A percentile compares a stretch with the other conserved stretches of the same genome.
Conservation (phyloP, 2,113 vertebrate genomes). For the Steatornis caripensis region DNA sequence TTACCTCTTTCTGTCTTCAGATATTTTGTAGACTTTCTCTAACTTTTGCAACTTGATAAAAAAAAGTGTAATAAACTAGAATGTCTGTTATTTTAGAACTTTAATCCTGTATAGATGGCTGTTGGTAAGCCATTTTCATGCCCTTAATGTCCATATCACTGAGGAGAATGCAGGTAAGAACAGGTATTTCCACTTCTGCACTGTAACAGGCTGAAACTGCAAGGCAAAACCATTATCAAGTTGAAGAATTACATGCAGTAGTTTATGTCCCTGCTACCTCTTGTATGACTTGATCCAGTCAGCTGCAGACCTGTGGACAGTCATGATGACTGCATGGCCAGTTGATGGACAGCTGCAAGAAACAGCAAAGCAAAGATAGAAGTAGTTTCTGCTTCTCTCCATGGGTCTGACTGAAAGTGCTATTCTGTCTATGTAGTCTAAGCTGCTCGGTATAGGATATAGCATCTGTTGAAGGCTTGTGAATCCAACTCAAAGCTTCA, state of each 20-base stretch:
- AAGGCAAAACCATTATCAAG: constrained; percentile 18
- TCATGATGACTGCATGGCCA: not conserved
- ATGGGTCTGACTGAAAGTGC: not conserved
- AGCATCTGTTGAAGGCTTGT: not conserved
- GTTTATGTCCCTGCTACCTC: not conserved
- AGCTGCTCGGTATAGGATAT: not conserved
- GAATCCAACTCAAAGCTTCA: not conserved
- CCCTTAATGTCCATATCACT: not conserved
- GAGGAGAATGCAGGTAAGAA: not conserved
- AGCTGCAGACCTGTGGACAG: not conserved
- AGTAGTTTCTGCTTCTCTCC: not conserved
- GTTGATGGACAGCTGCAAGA: constrained; percentile 41
- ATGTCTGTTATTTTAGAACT: not conserved
- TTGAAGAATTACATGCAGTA: constrained; percentile 34
- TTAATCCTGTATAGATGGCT: not conserved
- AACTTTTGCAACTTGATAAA: not conserved
- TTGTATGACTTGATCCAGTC: not conserved
- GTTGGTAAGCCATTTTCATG: not conserved
- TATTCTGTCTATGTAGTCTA: not conserved
- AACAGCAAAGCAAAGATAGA: not conserved
- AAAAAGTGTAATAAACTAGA: not conserved
- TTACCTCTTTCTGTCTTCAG: not conserved
- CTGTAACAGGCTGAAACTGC: constrained; percentile 17
- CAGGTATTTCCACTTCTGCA: not conserved
- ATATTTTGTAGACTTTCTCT: not conserved